phyloP scores from a whole-genome alignment of 2,888 invertebrate genomes.

The Synergus itoensis region DNA sequence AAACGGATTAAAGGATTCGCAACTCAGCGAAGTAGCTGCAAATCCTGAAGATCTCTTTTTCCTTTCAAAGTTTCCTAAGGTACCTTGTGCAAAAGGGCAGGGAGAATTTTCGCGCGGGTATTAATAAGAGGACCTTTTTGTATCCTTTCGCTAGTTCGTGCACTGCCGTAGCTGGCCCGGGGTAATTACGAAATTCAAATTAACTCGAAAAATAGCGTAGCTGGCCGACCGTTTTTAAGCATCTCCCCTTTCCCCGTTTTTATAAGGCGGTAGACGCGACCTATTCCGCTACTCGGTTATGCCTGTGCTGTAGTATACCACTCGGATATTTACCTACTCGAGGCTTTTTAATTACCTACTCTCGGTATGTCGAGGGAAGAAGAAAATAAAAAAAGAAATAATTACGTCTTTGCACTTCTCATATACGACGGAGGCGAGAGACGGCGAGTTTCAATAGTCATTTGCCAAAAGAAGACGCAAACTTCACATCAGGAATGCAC shows the following conservation, averaged over 20 bases:
- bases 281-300: constrained; percentile 68
- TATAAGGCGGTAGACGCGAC: constrained; percentile 69
- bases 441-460: constrained; percentile 56
- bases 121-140: constrained; percentile 69
- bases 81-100: constrained; percentile 54
- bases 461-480: constrained; percentile 49
- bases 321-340: constrained; percentile 77
- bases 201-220: constrained; percentile 77
- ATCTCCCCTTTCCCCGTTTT: constrained; percentile 68
- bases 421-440: constrained; percentile 58
- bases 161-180: constrained; percentile 66
- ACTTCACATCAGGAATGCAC: not conserved
- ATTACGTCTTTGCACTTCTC: constrained; percentile 61
- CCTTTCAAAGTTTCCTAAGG: constrained; percentile 37
- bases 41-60: constrained; percentile 37
- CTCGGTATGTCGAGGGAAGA: constrained; percentile 54
- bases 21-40: constrained; percentile 37
- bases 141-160: constrained; percentile 68
- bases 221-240: constrained; percentile 72
- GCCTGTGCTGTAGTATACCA: constrained; percentile 58
- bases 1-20: constrained; percentile 36
- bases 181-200: constrained; percentile 78
- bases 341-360: constrained; percentile 76
- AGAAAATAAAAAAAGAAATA: constrained; percentile 56
- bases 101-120: constrained; percentile 65